A percentile compares a stretch with the other conserved stretches of the same genome.
These are phyloP conservation scores for Notoglanidium macrostoma DNA, from an alignment of 2,797 vertebrate species.

Conservation along the genomic window DNA sequence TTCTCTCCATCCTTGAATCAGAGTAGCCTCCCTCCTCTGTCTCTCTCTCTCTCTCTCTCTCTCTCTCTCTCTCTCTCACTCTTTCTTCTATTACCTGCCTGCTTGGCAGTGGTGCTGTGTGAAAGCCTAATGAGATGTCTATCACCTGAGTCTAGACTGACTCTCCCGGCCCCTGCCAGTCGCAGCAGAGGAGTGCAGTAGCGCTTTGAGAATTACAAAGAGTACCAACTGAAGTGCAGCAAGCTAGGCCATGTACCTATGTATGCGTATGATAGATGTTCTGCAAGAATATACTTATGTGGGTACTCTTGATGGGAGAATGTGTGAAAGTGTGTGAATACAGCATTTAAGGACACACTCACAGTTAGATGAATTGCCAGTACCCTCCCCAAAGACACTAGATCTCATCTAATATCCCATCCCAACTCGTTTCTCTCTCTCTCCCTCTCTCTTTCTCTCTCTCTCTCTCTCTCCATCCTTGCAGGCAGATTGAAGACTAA, in stretches of 20 bases:
- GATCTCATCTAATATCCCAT: conserved; percentile 28
- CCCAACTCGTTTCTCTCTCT: not conserved
- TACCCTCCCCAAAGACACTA: conserved; percentile 19
- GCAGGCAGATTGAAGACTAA: not conserved
- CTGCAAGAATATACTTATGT: conserved; percentile 30
- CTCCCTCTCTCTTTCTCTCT: not conserved
- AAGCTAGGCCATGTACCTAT: conserved; percentile 28
- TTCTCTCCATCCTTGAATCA: conserved; percentile 50
- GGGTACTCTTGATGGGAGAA: conserved; percentile 18
- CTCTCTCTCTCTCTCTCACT: conserved; percentile 11
- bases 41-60: conserved; percentile 32
- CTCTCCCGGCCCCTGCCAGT: conserved; percentile 31
- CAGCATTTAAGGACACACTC: conserved; percentile 42
- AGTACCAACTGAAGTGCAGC: conserved; percentile 28
- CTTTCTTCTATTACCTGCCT: conserved; percentile 61
- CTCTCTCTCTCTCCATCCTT: not conserved
- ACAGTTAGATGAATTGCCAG: conserved; percentile 31
- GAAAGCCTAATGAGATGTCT: conserved; percentile 79
- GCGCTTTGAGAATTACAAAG: conserved; percentile 48
- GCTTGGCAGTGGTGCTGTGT: conserved; percentile 64
- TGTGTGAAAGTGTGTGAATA: conserved; percentile 44
- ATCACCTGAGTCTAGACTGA: conserved; percentile 77
- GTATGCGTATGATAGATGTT: conserved; percentile 36
- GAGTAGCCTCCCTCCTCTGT: conserved; percentile 30
- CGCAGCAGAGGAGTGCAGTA: conserved; percentile 32